Percentiles rank a stretch among this genome's conserved stretches.
Conservation (phyloP, 2,888 invertebrate species). For the Drosophila infuscata region DNA sequence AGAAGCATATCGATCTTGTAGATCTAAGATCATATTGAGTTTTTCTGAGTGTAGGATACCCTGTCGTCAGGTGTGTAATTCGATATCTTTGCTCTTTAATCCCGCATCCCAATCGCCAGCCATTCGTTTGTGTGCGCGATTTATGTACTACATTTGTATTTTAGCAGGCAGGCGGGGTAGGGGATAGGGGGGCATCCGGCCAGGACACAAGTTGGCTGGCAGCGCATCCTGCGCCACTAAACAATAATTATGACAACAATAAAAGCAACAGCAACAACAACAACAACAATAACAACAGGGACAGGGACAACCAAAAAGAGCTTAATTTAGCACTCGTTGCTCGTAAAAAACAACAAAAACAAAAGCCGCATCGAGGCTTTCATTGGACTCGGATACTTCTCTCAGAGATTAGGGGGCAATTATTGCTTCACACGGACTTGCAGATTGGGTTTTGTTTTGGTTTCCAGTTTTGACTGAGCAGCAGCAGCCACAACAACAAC, state of each 20-base stretch:
- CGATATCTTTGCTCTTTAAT: conserved; percentile 84
- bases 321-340: conserved; percentile 30
- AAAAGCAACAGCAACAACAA: conserved; percentile 50
- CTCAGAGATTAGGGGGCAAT: conserved; percentile 77
- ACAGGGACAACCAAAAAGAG: conserved; percentile 41
- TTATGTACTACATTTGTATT: conserved; percentile 79
- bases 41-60: conserved; percentile 10
- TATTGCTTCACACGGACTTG: conserved; percentile 74
- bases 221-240: conserved; percentile 79
- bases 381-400: conserved; percentile 1
- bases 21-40: background rate
- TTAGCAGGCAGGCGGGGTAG: conserved; percentile 23
- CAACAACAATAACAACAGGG: conserved; percentile 69
- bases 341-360: conserved; percentile 25
- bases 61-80: conserved; percentile 83
- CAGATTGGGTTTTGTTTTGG: conserved; percentile 60
- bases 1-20: background rate
- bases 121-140: conserved; percentile 81
- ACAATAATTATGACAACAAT: conserved; percentile 80
- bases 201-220: conserved; percentile 40
- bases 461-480: conserved; percentile 61
- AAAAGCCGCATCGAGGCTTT: conserved; percentile 28
- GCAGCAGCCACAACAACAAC: conserved; percentile 17
- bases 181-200: conserved; percentile 46
- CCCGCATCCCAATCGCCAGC: conserved; percentile 74